A percentile compares a stretch with the other conserved stretches of the same genome.
Evolutionary conservation across 2,888 invertebrate species (phyloP).

Genomic region (Xylocampa areola): DNA sequence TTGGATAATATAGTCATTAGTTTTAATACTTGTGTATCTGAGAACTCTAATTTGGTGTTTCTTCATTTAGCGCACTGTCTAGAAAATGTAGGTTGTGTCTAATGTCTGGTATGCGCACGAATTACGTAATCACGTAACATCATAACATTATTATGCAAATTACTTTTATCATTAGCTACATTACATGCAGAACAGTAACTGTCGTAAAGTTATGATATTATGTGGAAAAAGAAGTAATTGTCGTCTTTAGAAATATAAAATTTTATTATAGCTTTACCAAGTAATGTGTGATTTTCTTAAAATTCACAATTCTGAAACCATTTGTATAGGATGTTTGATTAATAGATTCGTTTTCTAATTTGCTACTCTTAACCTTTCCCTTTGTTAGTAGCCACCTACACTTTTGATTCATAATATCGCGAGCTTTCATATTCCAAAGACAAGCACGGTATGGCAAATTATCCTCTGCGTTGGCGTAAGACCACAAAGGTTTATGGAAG

Average conservation of each 20-base stretch:
- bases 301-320: neutral
- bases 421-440: conserved; percentile 45
- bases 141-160: conserved; percentile 2
- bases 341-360: no score
- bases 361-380: conserved; percentile 11
- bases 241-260: no score
- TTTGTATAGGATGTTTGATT: no score
- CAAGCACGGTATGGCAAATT: conserved; percentile 33
- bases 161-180: conserved; percentile 15
- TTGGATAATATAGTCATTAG: conserved; percentile 9
- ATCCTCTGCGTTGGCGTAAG: conserved; percentile 37
- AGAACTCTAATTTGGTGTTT: conserved; percentile 31
- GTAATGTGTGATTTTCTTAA: no score
- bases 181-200: no score
- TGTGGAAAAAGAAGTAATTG: no score
- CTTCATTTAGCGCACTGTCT: conserved; percentile 30
- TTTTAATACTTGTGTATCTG: conserved; percentile 10
- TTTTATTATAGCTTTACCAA: no score
- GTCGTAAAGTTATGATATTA: no score
- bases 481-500: conserved; percentile 43
- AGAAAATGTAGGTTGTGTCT: conserved; percentile 5
- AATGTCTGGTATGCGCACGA: conserved; percentile 6
- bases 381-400: conserved; percentile 38
- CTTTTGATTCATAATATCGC: conserved; percentile 38
- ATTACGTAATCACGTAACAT: conserved; percentile 18